Base-by-base conservation (phyloP, 2,113 vertebrate species). In the Gymnorhina tibicen region DNA sequence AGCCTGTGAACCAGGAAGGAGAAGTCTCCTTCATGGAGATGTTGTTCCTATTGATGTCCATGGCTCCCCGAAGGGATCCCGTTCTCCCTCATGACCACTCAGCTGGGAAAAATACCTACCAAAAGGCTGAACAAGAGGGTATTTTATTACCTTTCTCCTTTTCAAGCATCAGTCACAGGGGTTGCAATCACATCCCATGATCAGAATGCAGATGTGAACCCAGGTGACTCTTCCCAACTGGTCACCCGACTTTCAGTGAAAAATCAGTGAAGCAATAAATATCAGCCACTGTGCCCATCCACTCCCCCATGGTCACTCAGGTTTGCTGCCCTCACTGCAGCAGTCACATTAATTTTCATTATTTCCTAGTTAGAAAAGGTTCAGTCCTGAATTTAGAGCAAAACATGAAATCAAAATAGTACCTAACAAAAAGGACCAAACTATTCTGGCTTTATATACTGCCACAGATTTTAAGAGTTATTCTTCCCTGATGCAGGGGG, bases 221-320 rank as follows among this genome's bases (percentile, higher is more conserved):
- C 49, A 13, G 46, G 20, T 6, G 63, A 24, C 37, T 74, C 53
- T 52, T 81, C 37, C 50, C 58, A 74, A 3, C 33, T 28, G 26
- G 20, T 47, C 11, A 8, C 24, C 58, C 39, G 9, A 44, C 1
- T 8, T 44, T 27, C 19, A 49, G 39, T n/a, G 59, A 46, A 53
- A 64, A 42, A 47, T 20, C 66, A 82, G 19, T 32, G 21, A 37
- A 56, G 3, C 24, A 53, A 3, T 23, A 22, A 67, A 3, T 11
- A 35, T 3, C 55, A 47, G 39, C 60, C 30, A 16, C 7, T 0
- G 0, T 42, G n/a, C 20, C 53, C 24, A 37, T 13, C 35, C 4
- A 1, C 55, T 19, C 28, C 27, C 26, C 26, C 15, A 3, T 1
- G 0, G 23, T 17, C 30, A 35, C 64, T 69, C 55, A n/a, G 41